A percentile compares a stretch with the other conserved stretches of the same genome.
phyloP scores from a whole-genome alignment of 2,113 vertebrate genomes.

The Marcusenius ussheri region DNA sequence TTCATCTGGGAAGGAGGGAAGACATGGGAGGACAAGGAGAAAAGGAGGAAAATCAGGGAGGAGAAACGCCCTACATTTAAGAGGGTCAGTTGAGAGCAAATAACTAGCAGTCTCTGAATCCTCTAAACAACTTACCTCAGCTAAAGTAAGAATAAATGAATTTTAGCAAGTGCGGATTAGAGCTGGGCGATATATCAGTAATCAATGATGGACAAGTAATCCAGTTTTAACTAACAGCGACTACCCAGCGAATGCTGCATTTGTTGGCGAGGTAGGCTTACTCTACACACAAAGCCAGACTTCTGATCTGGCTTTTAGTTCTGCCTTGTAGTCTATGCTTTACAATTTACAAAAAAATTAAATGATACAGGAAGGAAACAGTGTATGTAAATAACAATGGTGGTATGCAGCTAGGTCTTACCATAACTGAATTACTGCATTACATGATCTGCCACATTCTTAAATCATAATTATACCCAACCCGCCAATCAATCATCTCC shows the following conservation, averaged over 20 bases:
- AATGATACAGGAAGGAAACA: not conserved
- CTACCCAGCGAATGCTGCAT: not conserved
- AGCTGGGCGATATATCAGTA: not conserved
- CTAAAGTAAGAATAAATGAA: not conserved
- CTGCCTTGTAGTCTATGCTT: not conserved
- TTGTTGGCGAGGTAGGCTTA: not conserved
- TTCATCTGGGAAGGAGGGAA: not conserved
- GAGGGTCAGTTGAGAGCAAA: not conserved
- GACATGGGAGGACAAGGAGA: not conserved
- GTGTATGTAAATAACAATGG: not conserved
- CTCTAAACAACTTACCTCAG: constrained; percentile 39
- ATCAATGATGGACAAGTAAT: not conserved
- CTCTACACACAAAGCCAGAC: not conserved
- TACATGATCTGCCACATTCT: not conserved
- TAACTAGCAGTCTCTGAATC: not conserved
- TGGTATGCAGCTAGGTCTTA: not conserved
- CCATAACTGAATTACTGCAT: not conserved
- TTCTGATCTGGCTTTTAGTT: not conserved
- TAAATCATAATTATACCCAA: not conserved
- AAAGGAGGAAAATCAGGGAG: not conserved
- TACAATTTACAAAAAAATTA: too few relatives aligned
- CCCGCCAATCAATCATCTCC: not conserved
- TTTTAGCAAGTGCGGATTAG: not conserved
- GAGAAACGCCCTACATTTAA: not conserved
- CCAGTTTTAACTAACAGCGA: not conserved